A percentile compares a stretch with the other conserved stretches of the same genome.
Evolutionary conservation across 2,888 invertebrate species (phyloP).

Genomic region (Mesoligia furuncula): DNA sequence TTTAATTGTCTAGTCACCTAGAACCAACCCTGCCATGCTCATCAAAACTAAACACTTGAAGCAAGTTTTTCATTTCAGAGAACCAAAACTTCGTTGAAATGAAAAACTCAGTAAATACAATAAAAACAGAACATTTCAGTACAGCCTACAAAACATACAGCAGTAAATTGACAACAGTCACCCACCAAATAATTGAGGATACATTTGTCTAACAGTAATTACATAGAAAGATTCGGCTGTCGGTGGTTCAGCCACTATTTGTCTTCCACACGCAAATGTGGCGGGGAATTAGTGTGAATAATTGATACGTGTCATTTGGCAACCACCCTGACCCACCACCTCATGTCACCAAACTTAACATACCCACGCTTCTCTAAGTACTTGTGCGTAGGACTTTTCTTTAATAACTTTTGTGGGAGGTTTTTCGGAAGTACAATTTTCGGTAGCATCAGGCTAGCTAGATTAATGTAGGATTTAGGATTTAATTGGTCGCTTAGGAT

Average conservation of each 20-base stretch:
- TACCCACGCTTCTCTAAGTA: slow-evolving; percentile 65
- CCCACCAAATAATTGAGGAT: slow-evolving; percentile 75
- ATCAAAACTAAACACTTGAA: neutral
- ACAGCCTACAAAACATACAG: slow-evolving; percentile 36
- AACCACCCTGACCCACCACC: slow-evolving; percentile 80
- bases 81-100: neutral
- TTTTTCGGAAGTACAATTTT: neutral
- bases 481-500: neutral
- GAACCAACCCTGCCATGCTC: neutral
- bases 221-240: slow-evolving; percentile 83
- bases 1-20: neutral
- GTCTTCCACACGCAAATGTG: slow-evolving; percentile 90
- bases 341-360: slow-evolving; percentile 74
- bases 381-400: slow-evolving; percentile 39
- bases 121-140: slow-evolving; percentile 15
- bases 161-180: slow-evolving; percentile 60
- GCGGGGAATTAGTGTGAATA: slow-evolving; percentile 88
- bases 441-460: neutral
- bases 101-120: slow-evolving; percentile 8
- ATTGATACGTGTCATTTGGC: slow-evolving; percentile 90
- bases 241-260: slow-evolving; percentile 84
- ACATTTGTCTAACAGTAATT: slow-evolving; percentile 80
- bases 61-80: neutral
- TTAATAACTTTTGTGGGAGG: slow-evolving; percentile 23
- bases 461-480: too few relatives aligned